phyloP scores from a whole-genome alignment of 2,113 vertebrate genomes.

The Paedocypris sp. region DNA sequence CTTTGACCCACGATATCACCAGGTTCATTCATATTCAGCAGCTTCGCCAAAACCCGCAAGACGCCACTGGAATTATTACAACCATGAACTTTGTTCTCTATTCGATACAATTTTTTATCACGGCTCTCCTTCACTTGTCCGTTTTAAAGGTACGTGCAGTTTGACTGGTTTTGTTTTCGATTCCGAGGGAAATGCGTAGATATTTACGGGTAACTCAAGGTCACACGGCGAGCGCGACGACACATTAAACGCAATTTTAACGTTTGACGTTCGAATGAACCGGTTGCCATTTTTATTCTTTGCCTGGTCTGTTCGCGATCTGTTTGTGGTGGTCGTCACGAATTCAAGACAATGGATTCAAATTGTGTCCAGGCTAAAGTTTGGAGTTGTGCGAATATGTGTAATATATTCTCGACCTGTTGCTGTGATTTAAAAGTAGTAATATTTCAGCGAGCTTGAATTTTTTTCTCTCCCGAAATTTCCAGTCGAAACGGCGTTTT shows the following conservation, averaged over 20 bases:
- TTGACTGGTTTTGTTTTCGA: background rate
- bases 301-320: no score
- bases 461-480: no score
- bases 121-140: conserved; percentile 48
- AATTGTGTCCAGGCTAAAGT: no score
- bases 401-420: no score
- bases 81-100: conserved; percentile 63
- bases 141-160: conserved; percentile 50
- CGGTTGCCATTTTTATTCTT: no score
- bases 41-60: background rate
- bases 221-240: background rate
- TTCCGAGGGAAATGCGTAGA: background rate
- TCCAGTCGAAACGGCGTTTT: background rate
- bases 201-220: background rate
- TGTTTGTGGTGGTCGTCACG: no score
- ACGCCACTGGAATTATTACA: conserved; percentile 49
- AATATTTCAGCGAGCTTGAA: no score
- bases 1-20: conserved; percentile 37
- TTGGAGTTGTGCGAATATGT: no score
- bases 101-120: conserved; percentile 53
- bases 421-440: background rate
- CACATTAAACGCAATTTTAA: no score
- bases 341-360: no score
- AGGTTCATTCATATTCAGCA: background rate
- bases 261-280: no score